Evolutionary conservation across 2,888 invertebrate species (phyloP), one percentile per base, ranked within the genome.

Genomic region (Phortica okadai): DNA sequence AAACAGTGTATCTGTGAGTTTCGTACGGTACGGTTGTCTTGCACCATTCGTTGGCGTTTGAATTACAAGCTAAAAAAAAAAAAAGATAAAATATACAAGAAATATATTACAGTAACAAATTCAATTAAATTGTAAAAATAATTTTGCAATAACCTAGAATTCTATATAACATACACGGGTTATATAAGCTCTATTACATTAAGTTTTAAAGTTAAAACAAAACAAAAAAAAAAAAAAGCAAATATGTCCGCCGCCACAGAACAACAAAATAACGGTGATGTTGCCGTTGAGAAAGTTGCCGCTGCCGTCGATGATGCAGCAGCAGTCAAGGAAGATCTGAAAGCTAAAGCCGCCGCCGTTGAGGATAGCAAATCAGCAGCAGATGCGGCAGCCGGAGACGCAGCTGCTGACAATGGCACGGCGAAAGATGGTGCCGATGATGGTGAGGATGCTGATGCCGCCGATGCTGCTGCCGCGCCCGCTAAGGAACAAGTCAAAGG

Each of bases 401-500:
- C 87, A 21, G 73, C 73, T 73, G 89, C 91, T 78, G 90, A 90
- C 80, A 90, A 90, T 84, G 90, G 90, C 75, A 90, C 88, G 79
- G 89, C 89, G 77, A 86, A 86, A 82, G 84, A 85, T 67, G 83
- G 84, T 79, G 81, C 77, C 58, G 83, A 84, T 74, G 90, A 87
- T 66, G 89, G 86, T 44, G 84, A 86, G 25, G 84, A 80, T 73
- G 83, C 86, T 80, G 82, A 80, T 75, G 88, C 83, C 73, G 82
- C 82, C 67, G 88, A 83, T 76, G 88, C 87, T 73, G 88, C 83
- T 66, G 83, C 85, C 78, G 84, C 87, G 85, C 95, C 95, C 92
- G 95, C 94, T 90, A 95, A 95, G 92, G 95, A 95, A 91, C 86
- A 88, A 79, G 93, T 95, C 84, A 95, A 96, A 93, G 95, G 95